Percentiles rank a stretch among this genome's conserved stretches.
Conservation (phyloP, 2,888 invertebrate genomes). For the Microdon myrmicae region DNA sequence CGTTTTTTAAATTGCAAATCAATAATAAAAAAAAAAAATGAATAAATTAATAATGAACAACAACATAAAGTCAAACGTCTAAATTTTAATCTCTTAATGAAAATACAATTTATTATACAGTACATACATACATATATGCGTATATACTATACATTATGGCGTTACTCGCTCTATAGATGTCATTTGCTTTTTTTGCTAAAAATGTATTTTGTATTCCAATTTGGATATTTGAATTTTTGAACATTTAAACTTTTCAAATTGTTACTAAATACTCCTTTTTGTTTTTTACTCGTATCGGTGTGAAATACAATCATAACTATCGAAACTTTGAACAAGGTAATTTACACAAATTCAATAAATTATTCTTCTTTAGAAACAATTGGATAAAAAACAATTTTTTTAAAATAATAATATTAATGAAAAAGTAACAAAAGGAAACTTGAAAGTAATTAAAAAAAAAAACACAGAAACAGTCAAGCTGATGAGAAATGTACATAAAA, state of each 20-base stretch:
- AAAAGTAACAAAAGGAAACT: conserved; percentile 13
- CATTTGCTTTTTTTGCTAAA: conserved; percentile 33
- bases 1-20: too few species aligned
- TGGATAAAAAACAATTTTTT: conserved; percentile 5
- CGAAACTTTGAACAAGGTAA: conserved; percentile 21
- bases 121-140: conserved; percentile 8
- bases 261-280: conserved; percentile 40
- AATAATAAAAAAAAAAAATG: too few species aligned
- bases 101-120: too few species aligned
- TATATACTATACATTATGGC: conserved; percentile 10
- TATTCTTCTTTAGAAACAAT: conserved; percentile 19
- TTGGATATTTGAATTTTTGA: conserved; percentile 22
- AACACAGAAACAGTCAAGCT: conserved; percentile 9
- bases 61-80: too few species aligned
- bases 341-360: conserved; percentile 31
- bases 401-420: conserved; percentile 5
- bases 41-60: too few species aligned
- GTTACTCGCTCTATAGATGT: conserved; percentile 21
- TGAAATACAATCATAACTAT: conserved; percentile 65
- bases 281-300: conserved; percentile 61
- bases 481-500: conserved; percentile 44
- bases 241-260: conserved; percentile 30
- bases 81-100: too few species aligned
- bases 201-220: conserved; percentile 19
- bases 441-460: conserved; percentile 26